These are phyloP conservation scores for Anastrepha obliqua DNA, from an alignment of 1,140 invertebrate species.

Conservation along the genomic window DNA sequence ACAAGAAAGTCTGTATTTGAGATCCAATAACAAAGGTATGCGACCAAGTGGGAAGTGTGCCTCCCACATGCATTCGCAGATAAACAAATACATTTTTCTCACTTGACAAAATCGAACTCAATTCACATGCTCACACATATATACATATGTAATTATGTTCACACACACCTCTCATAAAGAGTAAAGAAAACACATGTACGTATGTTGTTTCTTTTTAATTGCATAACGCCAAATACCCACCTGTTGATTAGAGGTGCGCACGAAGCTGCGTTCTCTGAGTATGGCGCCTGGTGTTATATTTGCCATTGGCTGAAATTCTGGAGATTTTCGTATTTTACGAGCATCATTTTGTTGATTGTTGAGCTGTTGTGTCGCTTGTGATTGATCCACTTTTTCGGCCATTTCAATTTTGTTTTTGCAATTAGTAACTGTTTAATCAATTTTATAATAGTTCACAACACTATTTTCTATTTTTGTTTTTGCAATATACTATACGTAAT, in stretches of 20 bases:
- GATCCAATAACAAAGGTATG: too few relatives aligned
- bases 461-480: not conserved
- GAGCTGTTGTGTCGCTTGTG: conserved; percentile 58
- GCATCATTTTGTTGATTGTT: conserved; percentile 61
- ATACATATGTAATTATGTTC: too few relatives aligned
- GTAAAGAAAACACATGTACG: too few relatives aligned
- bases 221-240: conserved; percentile 55
- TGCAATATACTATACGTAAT: not conserved
- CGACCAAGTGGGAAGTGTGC: too few relatives aligned
- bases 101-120: too few relatives aligned
- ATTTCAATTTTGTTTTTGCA: conserved; percentile 37
- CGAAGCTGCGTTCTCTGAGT: conserved; percentile 78
- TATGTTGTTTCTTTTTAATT: too few relatives aligned
- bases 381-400: conserved; percentile 68
- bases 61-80: too few relatives aligned
- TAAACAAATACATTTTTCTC: too few relatives aligned
- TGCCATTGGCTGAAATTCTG: conserved; percentile 66
- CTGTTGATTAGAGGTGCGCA: conserved; percentile 78
- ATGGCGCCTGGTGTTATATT: conserved; percentile 75
- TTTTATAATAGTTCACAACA: conserved; percentile 36
- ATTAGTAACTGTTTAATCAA: not conserved
- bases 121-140: too few relatives aligned
- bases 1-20: too few relatives aligned
- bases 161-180: too few relatives aligned
- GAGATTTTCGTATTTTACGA: conserved; percentile 71